Conservation (phyloP, 1,140 invertebrate species). For the Drosophila serrata region DNA sequence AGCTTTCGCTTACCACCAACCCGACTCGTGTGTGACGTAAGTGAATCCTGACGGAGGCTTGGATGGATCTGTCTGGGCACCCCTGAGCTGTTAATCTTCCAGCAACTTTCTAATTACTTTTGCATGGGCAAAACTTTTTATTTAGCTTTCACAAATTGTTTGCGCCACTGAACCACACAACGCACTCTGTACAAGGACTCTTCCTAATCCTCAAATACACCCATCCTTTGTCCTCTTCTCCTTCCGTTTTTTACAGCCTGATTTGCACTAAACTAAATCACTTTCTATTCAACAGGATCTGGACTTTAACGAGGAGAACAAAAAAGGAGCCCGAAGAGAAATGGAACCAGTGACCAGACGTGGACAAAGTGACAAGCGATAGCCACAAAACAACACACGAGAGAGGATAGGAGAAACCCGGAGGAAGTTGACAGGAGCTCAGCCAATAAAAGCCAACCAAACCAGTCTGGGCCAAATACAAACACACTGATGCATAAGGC, state of each 20-base stretch:
- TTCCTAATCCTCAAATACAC: not conserved
- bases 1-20: constrained; percentile 14
- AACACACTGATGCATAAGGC: constrained; percentile 60
- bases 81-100: constrained; percentile 70
- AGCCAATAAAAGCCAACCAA: constrained; percentile 72
- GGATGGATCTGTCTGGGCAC: not conserved
- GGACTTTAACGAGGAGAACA: constrained; percentile 18
- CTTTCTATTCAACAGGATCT: constrained; percentile 77
- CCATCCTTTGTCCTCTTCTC: constrained; percentile 16
- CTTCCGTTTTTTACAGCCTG: constrained; percentile 6
- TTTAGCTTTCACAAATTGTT: constrained; percentile 66
- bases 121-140: constrained; percentile 58
- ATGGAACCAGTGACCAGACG: constrained; percentile 6
- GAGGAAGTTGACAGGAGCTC: constrained; percentile 39
- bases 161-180: constrained; percentile 38
- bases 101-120: constrained; percentile 77
- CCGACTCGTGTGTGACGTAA: constrained; percentile 17
- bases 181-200: not conserved
- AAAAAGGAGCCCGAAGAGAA: not conserved
- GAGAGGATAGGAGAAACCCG: constrained; percentile 7
- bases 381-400: constrained; percentile 45
- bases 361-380: constrained; percentile 39
- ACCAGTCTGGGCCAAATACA: constrained; percentile 42
- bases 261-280: constrained; percentile 73
- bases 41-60: constrained; percentile 14